These are phyloP conservation scores for Drosophila formosana DNA, from an alignment of 2,888 invertebrate species.

Conservation along the genomic window DNA sequence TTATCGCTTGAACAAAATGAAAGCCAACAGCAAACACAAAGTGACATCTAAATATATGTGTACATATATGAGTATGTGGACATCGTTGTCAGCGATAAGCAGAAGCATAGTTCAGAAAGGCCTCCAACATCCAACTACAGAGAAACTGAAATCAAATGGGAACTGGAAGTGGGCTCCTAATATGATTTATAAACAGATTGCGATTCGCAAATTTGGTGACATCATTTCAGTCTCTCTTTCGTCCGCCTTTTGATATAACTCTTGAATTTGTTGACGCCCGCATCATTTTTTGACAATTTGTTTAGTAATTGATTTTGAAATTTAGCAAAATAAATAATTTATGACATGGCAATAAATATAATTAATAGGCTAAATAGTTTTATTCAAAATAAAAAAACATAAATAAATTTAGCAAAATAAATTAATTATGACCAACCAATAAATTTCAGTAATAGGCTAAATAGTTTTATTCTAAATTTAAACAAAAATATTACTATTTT, in stretches of 20 bases:
- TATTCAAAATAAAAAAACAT: too few relatives aligned
- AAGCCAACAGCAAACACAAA: conserved; percentile 6
- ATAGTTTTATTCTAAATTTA: too few relatives aligned
- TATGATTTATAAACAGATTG: not conserved
- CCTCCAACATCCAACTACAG: not conserved
- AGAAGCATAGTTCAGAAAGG: conserved; percentile 11
- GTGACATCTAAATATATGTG: conserved; percentile 3
- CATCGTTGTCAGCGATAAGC: conserved; percentile 21
- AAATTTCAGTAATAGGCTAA: too few relatives aligned
- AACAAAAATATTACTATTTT: too few relatives aligned
- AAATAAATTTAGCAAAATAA: too few relatives aligned
- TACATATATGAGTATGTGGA: not conserved
- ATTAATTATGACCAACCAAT: too few relatives aligned
- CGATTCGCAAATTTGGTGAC: conserved; percentile 4
- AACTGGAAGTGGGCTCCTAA: not conserved
- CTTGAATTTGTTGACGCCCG: too few relatives aligned
- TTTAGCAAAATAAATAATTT: not conserved
- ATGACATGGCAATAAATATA: not conserved
- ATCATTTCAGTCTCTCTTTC: not conserved
- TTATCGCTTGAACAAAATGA: conserved; percentile 27
- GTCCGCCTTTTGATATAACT: not conserved
- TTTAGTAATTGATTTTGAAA: not conserved
- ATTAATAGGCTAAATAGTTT: too few relatives aligned
- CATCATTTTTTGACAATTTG: not conserved
- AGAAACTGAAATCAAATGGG: conserved; percentile 2